A percentile compares a stretch with the other conserved stretches of the same genome.
Evolutionary conservation across 2,888 invertebrate species (phyloP).

Genomic region (Dichetophora obliterata): DNA sequence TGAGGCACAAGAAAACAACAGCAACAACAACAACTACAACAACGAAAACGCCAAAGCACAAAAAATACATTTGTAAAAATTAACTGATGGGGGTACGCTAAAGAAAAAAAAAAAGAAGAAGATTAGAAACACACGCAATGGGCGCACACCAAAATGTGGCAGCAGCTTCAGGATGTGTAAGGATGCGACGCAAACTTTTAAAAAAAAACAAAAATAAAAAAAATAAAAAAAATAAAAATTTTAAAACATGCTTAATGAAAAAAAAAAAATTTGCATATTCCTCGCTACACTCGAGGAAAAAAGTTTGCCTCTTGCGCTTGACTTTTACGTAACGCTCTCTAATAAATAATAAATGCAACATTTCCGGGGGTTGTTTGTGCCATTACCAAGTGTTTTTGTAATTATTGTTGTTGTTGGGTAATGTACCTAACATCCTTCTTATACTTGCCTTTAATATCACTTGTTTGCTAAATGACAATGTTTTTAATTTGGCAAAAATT

Average conservation of each 20-base stretch:
- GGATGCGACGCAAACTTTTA: conserved; percentile 14
- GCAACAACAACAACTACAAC: background rate
- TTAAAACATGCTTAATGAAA: conserved; percentile 35
- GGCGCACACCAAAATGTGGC: background rate
- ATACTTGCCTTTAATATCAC: background rate
- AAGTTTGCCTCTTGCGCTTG: conserved; percentile 1
- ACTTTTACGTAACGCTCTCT: background rate
- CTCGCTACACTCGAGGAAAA: background rate
- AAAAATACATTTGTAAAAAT: conserved; percentile 37
- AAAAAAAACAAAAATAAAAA: background rate
- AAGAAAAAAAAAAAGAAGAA: background rate
- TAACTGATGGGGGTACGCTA: conserved; percentile 33
- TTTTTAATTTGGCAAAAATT: conserved; percentile 20
- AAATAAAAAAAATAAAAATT: background rate
- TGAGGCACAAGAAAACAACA: conserved; percentile 1
- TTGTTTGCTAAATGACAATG: conserved; percentile 5
- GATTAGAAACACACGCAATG: background rate
- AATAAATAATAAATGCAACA: background rate
- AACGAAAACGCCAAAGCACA: background rate
- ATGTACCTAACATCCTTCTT: background rate
- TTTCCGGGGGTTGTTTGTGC: conserved; percentile 19
- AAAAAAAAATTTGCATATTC: conserved; percentile 27
- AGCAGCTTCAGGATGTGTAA: conserved; percentile 13
- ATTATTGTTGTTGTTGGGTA: background rate
- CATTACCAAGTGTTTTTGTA: background rate